phyloP scores from a whole-genome alignment of 2,888 invertebrate genomes.

The Julus scanicus region DNA sequence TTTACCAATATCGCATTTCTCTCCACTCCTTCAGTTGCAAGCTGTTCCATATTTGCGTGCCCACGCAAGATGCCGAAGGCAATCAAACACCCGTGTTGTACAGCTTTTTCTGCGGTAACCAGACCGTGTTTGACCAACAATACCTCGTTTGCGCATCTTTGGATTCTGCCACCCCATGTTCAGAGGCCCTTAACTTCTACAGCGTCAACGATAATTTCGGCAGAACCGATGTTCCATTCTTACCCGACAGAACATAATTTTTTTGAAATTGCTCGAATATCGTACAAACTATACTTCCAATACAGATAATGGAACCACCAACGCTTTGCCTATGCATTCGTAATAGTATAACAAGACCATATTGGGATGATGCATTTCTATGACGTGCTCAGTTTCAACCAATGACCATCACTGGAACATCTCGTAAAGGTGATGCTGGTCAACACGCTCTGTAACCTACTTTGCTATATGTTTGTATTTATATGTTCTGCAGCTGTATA shows the following conservation, averaged over 20 bases:
- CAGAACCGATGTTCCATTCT: conserved; percentile 53
- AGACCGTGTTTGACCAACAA: conserved; percentile 61
- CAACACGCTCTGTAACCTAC: not conserved
- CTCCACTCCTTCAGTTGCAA: not conserved
- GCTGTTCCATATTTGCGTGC: conserved; percentile 57
- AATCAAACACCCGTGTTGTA: conserved; percentile 57
- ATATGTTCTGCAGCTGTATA: not conserved
- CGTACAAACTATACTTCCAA: not conserved
- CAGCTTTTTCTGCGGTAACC: conserved; percentile 60
- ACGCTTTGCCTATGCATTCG: conserved; percentile 11
- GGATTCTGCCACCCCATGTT: conserved; percentile 79
- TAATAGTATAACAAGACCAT: not conserved
- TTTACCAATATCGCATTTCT: not conserved
- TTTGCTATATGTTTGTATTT: conserved; percentile 5
- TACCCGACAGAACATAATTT: not conserved
- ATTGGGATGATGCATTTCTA: not conserved
- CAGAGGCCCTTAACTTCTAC: conserved; percentile 76
- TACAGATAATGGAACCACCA: not conserved
- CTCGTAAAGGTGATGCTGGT: not conserved
- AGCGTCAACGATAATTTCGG: conserved; percentile 61
- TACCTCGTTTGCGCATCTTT: conserved; percentile 78
- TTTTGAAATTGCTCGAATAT: not conserved
- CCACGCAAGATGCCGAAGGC: conserved; percentile 57
- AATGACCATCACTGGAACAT: not conserved
- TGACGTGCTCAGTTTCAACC: not conserved